Base-by-base conservation (phyloP, 1,140 invertebrate species). In the Heterodera schachtii region DNA sequence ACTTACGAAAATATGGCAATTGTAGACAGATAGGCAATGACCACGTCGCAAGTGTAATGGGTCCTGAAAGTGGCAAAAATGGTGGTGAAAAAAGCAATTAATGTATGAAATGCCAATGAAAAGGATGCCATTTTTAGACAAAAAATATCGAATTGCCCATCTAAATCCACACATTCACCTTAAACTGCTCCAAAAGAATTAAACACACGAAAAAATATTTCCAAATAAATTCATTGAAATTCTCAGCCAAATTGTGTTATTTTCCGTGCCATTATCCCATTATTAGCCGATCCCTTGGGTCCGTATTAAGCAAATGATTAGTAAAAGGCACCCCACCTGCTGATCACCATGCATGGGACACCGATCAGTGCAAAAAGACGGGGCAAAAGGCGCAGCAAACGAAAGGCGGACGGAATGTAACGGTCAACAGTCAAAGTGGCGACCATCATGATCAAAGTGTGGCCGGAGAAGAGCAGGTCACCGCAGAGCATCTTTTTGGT, bases 401-500 rank as follows among this genome's bases (percentile, higher is more conserved):
- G 75, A 9, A 83, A 75, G 44, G 44, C 52, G 49, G 64, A 82
- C 3, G 87, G 87, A 3, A 85, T 52, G 76, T 87, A 87, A 64
- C 86, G 82, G 70, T 76, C 75, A 4, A 88, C 78, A n/a, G 87
- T 74, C 21, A 89, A 78, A 3, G 82, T 78, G 76, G 86, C 78
- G 31, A 85, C 75, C 16, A 86, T 74, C 87, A 89, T 88, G 52
- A 90, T 82, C 11, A 89, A 77, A 0, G 88, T 90, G 73, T 89
- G 88, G 21, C 88, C 88, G 47, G 83, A 85, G 79, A 87, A 89
- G 4, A 89, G 81, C 11, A 90, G 71, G 78, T 89, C 88, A 1
- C 88, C 88, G 57, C 88, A 89, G 6, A 89, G 82, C 88, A 89
- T 89, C 70, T 84, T 84, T 1, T 84, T 80, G 66, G 85, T 80